phyloP scores from a whole-genome alignment of 2,888 invertebrate genomes.

The Dichetophora obliterata region DNA sequence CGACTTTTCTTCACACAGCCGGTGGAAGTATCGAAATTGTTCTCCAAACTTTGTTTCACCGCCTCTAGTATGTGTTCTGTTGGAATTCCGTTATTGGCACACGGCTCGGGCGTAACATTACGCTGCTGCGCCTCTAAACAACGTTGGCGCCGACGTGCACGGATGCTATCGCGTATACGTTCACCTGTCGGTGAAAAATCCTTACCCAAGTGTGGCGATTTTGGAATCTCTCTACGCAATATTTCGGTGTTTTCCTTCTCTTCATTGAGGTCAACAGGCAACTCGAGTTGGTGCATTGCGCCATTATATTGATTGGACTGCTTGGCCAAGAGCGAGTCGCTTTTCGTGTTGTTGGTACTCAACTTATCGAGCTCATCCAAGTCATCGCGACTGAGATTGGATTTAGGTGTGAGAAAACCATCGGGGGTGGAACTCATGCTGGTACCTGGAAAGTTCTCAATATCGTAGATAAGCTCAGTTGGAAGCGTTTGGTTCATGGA shows the following conservation, averaged over 20 bases:
- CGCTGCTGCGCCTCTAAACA: conserved; percentile 59
- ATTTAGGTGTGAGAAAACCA: conserved; percentile 67
- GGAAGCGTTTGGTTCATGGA: conserved; percentile 76
- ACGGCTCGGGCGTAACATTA: conserved; percentile 51
- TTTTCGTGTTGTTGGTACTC: conserved; percentile 24
- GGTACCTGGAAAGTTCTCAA: conserved; percentile 76
- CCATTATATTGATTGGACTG: not conserved
- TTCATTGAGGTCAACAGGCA: conserved; percentile 39
- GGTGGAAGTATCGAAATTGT: conserved; percentile 35
- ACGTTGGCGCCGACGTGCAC: conserved; percentile 66
- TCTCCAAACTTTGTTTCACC: conserved; percentile 61
- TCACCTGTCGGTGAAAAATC: conserved; percentile 70
- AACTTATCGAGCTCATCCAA: conserved; percentile 55
- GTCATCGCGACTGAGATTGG: conserved; percentile 66
- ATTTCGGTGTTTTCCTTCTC: conserved; percentile 56
- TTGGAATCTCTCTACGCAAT: conserved; percentile 65
- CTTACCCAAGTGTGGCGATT: conserved; percentile 69
- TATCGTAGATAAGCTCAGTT: conserved; percentile 79
- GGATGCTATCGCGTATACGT: conserved; percentile 68
- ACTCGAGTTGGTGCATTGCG: conserved; percentile 10
- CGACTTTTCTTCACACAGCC: conserved; percentile 54
- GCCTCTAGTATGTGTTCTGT: conserved; percentile 63
- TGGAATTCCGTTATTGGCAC: conserved; percentile 34
- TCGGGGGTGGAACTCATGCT: conserved; percentile 67
- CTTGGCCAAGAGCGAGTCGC: not conserved